Percentiles rank a stretch among this genome's conserved stretches.
These are phyloP conservation scores for Eira barbara DNA, from an alignment of 2,113 vertebrate species.

Conservation along the genomic window DNA sequence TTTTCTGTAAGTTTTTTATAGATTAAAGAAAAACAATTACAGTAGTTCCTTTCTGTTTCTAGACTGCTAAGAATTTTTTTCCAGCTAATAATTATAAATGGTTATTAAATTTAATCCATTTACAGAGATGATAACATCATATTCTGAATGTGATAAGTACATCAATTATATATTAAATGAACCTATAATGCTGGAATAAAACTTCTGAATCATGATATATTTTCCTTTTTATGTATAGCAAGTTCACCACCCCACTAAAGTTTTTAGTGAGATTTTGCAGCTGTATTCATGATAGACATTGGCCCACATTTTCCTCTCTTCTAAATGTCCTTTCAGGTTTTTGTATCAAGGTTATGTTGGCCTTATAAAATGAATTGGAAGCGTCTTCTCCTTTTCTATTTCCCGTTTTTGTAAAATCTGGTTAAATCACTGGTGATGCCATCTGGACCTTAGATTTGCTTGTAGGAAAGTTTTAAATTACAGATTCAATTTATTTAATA, in stretches of 20 bases:
- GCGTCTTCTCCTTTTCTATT: conserved; percentile 26
- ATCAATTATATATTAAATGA: background rate
- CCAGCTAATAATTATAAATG: background rate
- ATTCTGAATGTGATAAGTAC: background rate
- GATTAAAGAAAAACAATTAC: background rate
- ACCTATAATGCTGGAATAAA: background rate
- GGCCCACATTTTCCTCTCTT: background rate
- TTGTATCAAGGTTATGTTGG: conserved; percentile 17
- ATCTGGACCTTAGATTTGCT: conserved; percentile 33
- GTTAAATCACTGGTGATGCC: conserved; percentile 36
- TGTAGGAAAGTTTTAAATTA: conserved; percentile 44
- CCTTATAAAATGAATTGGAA: conserved; percentile 25
- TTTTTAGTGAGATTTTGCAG: background rate
- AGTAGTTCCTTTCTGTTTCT: background rate
- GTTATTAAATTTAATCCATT: background rate
- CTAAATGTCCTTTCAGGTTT: conserved; percentile 31
- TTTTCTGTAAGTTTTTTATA: background rate
- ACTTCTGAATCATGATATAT: background rate
- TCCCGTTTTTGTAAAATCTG: conserved; percentile 40
- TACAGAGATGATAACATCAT: background rate
- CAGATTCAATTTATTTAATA: conserved; percentile 33
- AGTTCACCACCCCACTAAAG: background rate
- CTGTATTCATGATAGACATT: background rate
- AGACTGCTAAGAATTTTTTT: background rate
- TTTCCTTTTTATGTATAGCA: background rate